Conservation (phyloP, 2,113 vertebrate genomes). For the Pteronura brasiliensis region DNA sequence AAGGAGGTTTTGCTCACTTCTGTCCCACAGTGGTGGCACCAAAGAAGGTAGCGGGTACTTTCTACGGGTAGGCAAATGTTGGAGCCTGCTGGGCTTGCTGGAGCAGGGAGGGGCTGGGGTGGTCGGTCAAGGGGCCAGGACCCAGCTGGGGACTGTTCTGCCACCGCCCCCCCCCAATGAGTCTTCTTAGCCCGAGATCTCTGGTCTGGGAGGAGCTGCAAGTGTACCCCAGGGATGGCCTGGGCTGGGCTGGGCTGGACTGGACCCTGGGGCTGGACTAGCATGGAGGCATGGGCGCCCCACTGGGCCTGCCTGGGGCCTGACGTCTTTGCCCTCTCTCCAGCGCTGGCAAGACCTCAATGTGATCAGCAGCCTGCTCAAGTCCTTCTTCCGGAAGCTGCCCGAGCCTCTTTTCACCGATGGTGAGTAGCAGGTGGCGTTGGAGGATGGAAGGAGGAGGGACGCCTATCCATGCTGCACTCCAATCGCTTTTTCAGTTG, state of each 20-base stretch:
- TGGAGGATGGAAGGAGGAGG: background rate
- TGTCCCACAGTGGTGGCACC: background rate
- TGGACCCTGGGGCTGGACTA: background rate
- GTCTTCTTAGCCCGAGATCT: background rate
- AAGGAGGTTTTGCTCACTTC: background rate
- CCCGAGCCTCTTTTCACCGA: slow-evolving; percentile 98
- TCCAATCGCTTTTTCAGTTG: background rate
- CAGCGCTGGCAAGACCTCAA: slow-evolving; percentile 99
- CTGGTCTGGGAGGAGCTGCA: background rate
- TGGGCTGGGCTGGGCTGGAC: background rate
- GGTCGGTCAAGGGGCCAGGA: background rate
- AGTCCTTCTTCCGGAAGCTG: slow-evolving; percentile 98
- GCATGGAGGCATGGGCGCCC: background rate
- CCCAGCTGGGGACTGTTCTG: background rate
- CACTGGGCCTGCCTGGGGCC: background rate
- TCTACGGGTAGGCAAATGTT: no score
- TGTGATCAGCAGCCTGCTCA: slow-evolving; percentile 96
- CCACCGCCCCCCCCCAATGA: background rate
- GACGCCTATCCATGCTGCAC: fast-evolving
- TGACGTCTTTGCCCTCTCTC: slow-evolving; percentile 45
- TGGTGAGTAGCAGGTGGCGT: slow-evolving; percentile 83
- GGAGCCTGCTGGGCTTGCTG: background rate
- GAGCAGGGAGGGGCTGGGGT: background rate
- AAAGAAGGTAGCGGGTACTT: background rate
- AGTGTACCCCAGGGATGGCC: background rate